Base-by-base conservation (phyloP, 2,797 vertebrate genomes). In the Sebastes hubbsi region DNA sequence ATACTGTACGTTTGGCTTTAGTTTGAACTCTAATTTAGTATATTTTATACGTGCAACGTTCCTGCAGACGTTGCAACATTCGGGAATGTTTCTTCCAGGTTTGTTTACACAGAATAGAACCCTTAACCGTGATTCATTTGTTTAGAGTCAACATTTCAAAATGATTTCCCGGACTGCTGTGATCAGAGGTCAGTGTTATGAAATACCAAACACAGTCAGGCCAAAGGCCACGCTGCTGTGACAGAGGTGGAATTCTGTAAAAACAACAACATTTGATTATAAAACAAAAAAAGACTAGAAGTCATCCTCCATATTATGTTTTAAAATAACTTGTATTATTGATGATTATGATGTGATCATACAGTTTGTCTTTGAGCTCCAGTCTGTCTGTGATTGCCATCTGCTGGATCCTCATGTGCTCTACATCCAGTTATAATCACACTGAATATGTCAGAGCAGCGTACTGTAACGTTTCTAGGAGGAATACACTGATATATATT, bases 91-190 rank as follows among this genome's bases (percentile, higher is more conserved):
- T 56, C 5, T 11, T 30, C 5, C 7, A 18, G 25, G 46, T 77
- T 62, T 80, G 61, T 34, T 66, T 1, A 61, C 70, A 54, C 38
- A 22, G 14, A 30, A 4, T 3, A 4, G 29, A 5, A 4, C 18
- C 7, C 1, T 30, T 6, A 42, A 20, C 30, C 42, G 1, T 11
- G 2, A 80, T 38, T 52, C 1, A 24, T 78, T 82, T 87, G 72
- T 78, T 81, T 72, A 46, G 18, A 70, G 71, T 75, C 52, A 55
- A 29, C 46, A 84, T 87, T 91, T 87, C 72, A 56, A 75, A 83
- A 75, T 59, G 27, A 78, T 71, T 89, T 86, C 77, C 87, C 27
- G 55, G 46, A 82, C 20, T 13, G 60, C 59, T 54, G 60, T 14
- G 71, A 49, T 63, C 67, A 78, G 42, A 89, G 82, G 66, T 83